Percentiles rank a stretch among this genome's conserved stretches.
Conservation (phyloP, 92 coral and sea anemone genomes). For the Epizoanthus scotinus region DNA sequence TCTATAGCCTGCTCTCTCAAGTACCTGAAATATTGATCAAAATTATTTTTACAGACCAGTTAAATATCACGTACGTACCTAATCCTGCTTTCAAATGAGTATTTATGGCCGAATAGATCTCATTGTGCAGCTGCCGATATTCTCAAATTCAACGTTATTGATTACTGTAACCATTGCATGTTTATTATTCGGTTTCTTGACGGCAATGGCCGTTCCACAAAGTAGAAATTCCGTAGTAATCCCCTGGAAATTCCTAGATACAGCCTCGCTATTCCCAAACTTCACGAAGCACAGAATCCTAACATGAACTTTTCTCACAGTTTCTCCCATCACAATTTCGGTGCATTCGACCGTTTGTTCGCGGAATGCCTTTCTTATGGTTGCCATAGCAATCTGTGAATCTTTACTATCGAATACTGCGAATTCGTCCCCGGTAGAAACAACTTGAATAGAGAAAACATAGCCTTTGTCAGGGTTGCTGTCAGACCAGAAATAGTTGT, state of each 20-base stretch:
- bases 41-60: no score
- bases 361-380: neutral
- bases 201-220: neutral
- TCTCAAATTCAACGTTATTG: neutral
- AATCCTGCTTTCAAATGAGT: no score
- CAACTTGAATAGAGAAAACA: conserved; percentile 55
- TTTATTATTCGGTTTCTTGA: neutral
- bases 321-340: neutral
- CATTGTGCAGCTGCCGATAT: conserved; percentile 5
- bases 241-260: neutral
- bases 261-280: neutral
- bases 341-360: conserved; percentile 2
- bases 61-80: no score
- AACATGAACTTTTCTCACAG: neutral
- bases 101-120: neutral
- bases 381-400: conserved; percentile 6
- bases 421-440: conserved; percentile 31
- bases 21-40: no score
- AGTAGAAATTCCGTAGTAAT: neutral
- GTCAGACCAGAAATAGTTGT: conserved; percentile 75
- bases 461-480: conserved; percentile 62
- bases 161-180: neutral
- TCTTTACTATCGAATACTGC: conserved; percentile 20
- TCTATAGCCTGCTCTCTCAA: no score
- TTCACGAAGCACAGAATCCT: neutral